These are phyloP conservation scores for Drosophila prolongata DNA, from an alignment of 2,888 invertebrate species.

Conservation along the genomic window DNA sequence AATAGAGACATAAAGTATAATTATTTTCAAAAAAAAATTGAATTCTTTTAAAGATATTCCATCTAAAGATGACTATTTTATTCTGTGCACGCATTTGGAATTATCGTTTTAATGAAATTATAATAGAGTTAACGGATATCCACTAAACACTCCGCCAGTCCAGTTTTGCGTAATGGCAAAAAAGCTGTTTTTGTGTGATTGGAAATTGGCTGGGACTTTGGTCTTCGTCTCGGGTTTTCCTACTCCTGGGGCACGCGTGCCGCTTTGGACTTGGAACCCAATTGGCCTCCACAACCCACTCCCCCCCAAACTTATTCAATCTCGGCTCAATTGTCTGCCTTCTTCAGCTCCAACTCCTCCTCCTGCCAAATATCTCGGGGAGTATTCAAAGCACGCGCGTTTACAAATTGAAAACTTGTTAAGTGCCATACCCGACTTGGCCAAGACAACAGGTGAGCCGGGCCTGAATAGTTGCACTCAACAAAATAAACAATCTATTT, in stretches of 20 bases:
- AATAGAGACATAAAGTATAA: neutral
- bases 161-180: conserved; percentile 29
- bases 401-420: conserved; percentile 81
- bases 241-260: conserved; percentile 33
- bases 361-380: conserved; percentile 31
- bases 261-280: conserved; percentile 36
- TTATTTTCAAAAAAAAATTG: neutral
- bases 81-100: neutral
- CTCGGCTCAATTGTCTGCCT: conserved; percentile 52
- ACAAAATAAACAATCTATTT: neutral
- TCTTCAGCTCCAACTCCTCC: conserved; percentile 26
- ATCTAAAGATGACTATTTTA: too few relatives aligned
- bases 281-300: conserved; percentile 9
- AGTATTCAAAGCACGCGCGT: conserved; percentile 79
- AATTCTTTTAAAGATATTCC: neutral
- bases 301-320: conserved; percentile 25
- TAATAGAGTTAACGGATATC: conserved; percentile 17
- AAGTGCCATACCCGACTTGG: conserved; percentile 52
- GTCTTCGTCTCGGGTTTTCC: conserved; percentile 7
- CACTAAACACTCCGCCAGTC: conserved; percentile 16
- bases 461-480: conserved; percentile 15
- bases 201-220: conserved; percentile 23
- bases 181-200: conserved; percentile 16
- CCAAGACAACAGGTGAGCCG: conserved; percentile 63
- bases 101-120: conserved; percentile 5